Base-by-base conservation (phyloP, 2,113 vertebrate genomes). In the Malurus alboscapulatus region DNA sequence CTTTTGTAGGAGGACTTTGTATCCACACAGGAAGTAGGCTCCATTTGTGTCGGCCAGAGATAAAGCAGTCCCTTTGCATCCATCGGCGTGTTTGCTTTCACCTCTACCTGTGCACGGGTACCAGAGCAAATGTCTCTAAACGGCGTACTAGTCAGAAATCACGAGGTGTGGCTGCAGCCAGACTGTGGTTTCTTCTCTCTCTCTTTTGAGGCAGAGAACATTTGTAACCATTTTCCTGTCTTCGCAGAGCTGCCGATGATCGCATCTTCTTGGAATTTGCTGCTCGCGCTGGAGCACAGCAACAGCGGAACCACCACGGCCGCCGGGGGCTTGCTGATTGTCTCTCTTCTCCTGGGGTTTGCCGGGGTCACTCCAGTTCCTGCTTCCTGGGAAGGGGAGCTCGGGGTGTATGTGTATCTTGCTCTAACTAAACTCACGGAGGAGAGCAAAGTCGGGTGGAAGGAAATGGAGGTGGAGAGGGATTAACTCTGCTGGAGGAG, bases 251-350 rank as follows among this genome's bases (percentile, higher is more conserved):
- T 97, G 86, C 71, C 50, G 91, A 95, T 98, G 97, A 96, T 97
- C 92, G 90, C 97, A 97, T 93, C 92, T 97, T 97, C 97, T 96
- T 98, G 96, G 98, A 98, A 98, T 98, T 98, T 62, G 89, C 88
- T 97, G 92, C 97, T 97, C 83, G 96, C 97, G 91, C 96, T 97
- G 97, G 93, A 75, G 38, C 84, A 91, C 59, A 91, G 89, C 32
- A 17, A 63, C 84, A 81, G 58, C 93, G 95, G 92, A 97, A 87
- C 84, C 86, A 72, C 86, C 47, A 26, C 74, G 34, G 72, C 94
- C 10, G 20, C 32, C 8, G 53, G 85, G 92, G 94, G 94, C 96
- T 97, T 32, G 36, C 94, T 95, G 96, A 87, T 93, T 92, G 67
- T 91, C 80, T 96, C 94, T 97, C 87, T 96, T 96, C 91, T 96